phyloP scores from a whole-genome alignment of 1,140 invertebrate species.

The Anastrepha ludens region DNA sequence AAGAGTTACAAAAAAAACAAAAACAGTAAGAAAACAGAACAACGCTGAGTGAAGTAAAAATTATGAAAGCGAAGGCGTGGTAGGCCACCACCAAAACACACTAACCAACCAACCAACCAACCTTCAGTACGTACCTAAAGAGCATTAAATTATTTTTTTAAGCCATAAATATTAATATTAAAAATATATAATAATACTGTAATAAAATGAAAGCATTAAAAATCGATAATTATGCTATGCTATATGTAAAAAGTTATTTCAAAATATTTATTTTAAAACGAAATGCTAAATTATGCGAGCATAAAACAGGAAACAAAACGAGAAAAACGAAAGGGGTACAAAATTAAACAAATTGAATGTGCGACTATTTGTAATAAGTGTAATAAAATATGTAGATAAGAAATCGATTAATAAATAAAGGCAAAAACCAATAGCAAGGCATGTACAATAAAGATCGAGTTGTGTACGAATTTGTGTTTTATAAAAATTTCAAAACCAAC shows the following conservation, averaged over 20 bases:
- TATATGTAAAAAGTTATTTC: slow-evolving; percentile 44
- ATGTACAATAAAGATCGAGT: not conserved
- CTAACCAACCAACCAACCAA: not conserved
- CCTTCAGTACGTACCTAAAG: slow-evolving; percentile 48
- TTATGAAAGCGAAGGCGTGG: not conserved
- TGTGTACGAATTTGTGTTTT: not conserved
- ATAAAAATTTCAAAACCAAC: not conserved
- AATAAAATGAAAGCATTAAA: not conserved
- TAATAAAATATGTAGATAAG: not conserved
- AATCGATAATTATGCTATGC: not conserved
- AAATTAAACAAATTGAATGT: slow-evolving; percentile 4
- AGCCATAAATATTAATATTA: not conserved
- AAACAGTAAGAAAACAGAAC: not conserved
- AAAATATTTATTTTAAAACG: slow-evolving; percentile 26
- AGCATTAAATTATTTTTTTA: slow-evolving; percentile 49
- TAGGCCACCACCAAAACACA: slow-evolving; percentile 5
- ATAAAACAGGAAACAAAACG: not conserved
- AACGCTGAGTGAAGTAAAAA: not conserved
- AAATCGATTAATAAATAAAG: not conserved
- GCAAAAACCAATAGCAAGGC: not conserved
- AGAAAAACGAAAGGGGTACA: not conserved
- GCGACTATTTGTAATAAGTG: slow-evolving; percentile 12
- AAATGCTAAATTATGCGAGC: not conserved
- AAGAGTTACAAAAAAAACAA: not conserved
- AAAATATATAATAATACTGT: not conserved